Conservation (phyloP, 1,140 invertebrate species). For the Drosophila prosaltans region DNA sequence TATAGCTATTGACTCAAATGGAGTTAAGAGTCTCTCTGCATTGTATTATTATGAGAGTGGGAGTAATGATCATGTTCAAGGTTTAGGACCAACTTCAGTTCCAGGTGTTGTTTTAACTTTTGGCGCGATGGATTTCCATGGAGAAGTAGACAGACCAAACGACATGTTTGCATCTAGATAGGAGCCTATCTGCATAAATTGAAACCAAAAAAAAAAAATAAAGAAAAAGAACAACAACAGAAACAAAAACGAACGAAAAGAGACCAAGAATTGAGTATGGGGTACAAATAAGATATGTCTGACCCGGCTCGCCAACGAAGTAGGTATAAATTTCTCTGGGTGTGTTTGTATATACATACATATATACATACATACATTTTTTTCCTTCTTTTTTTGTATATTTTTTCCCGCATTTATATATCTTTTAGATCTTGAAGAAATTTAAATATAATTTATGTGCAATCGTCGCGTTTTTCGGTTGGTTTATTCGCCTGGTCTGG, state of each 20-base stretch:
- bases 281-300: constrained; percentile 39
- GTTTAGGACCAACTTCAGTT: background rate
- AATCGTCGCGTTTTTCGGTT: constrained; percentile 78
- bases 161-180: constrained; percentile 39
- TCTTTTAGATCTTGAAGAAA: constrained; percentile 75
- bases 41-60: background rate
- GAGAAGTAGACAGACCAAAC: constrained; percentile 19
- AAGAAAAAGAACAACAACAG: constrained; percentile 41
- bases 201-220: constrained; percentile 38
- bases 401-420: constrained; percentile 60
- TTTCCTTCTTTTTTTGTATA: constrained; percentile 14
- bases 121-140: constrained; percentile 49
- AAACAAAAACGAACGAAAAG: constrained; percentile 47
- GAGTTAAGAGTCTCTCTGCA: background rate
- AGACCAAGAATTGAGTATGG: constrained; percentile 41
- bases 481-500: constrained; percentile 52
- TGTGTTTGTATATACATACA: constrained; percentile 24
- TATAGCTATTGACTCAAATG: background rate
- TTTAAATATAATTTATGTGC: constrained; percentile 83
- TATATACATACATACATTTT: constrained; percentile 21
- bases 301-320: constrained; percentile 11
- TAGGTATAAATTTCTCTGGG: constrained; percentile 15
- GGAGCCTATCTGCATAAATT: constrained; percentile 61
- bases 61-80: constrained; percentile 5
- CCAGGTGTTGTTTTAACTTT: constrained; percentile 43